A percentile compares a stretch with the other conserved stretches of the same genome.
These are phyloP conservation scores for Phenganax subtilis DNA, from an alignment of 92 coral and sea anemone genomes.

Conservation along the genomic window DNA sequence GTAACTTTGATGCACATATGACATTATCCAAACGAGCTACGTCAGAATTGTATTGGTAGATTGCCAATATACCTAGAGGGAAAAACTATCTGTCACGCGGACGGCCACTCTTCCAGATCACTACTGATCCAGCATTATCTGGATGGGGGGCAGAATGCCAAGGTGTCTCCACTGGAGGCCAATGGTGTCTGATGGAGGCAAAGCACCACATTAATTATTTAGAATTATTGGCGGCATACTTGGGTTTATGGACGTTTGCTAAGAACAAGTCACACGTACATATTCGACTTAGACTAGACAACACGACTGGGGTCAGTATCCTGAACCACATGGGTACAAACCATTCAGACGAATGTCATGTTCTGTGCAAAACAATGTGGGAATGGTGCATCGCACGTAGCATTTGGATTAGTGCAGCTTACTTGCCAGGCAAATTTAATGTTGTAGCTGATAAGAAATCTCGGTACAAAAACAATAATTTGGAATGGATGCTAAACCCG, in stretches of 20 bases:
- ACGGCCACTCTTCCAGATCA: neutral
- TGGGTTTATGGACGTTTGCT: too few relatives aligned
- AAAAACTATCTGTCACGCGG: neutral
- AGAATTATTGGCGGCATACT: too few relatives aligned
- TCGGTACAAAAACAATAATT: neutral
- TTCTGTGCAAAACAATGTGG: too few relatives aligned
- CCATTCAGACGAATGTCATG: too few relatives aligned
- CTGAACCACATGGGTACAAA: too few relatives aligned
- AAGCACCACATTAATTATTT: too few relatives aligned
- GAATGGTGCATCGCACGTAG: too few relatives aligned
- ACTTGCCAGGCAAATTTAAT: neutral
- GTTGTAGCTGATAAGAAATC: neutral
- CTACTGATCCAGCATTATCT: neutral
- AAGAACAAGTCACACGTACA: too few relatives aligned
- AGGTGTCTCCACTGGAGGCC: neutral
- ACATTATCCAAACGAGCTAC: too few relatives aligned
- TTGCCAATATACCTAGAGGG: neutral
- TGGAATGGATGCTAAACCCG: slow-evolving; percentile 1
- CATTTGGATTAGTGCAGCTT: neutral
- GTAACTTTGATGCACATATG: too few relatives aligned
- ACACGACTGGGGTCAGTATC: too few relatives aligned
- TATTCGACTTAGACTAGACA: too few relatives aligned
- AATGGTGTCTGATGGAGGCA: neutral
- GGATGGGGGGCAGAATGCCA: neutral
- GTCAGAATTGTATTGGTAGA: neutral